These are phyloP conservation scores for Oophaga pumilio DNA, from an alignment of 2,113 vertebrate genomes.

Conservation along the genomic window DNA sequence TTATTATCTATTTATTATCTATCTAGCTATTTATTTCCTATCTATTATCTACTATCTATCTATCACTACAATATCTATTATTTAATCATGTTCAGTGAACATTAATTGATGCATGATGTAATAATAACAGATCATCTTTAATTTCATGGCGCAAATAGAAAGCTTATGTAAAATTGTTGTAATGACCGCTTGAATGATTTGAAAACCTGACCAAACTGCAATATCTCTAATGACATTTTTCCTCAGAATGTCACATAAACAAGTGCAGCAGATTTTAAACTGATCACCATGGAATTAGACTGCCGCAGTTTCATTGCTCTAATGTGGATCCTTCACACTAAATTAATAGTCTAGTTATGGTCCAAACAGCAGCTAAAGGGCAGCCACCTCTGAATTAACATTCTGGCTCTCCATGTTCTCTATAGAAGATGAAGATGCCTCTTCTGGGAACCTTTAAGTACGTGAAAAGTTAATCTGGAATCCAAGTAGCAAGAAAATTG, in stretches of 20 bases:
- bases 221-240: not conserved
- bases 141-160: not conserved
- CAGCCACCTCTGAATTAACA: conserved; percentile 47
- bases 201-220: not conserved
- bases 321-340: conserved; percentile 39
- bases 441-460: conserved; percentile 67
- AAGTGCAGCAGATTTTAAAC: conserved; percentile 5
- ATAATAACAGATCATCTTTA: not conserved
- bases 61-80: not conserved
- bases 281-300: conserved; percentile 7
- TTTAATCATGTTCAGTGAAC: not conserved
- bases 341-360: conserved; percentile 40
- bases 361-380: conserved; percentile 55
- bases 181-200: not conserved
- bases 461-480: conserved; percentile 69
- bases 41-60: not conserved
- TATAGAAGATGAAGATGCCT: conserved; percentile 55
- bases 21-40: not conserved
- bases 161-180: not conserved
- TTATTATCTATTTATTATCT: too few relatives aligned
- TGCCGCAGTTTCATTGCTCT: conserved; percentile 24
- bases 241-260: not conserved
- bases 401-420: conserved; percentile 23
- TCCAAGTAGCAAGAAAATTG: conserved; percentile 80
- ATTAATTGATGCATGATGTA: not conserved